phyloP scores from a whole-genome alignment of 2,888 invertebrate genomes.

The Amphipyra berbera region DNA sequence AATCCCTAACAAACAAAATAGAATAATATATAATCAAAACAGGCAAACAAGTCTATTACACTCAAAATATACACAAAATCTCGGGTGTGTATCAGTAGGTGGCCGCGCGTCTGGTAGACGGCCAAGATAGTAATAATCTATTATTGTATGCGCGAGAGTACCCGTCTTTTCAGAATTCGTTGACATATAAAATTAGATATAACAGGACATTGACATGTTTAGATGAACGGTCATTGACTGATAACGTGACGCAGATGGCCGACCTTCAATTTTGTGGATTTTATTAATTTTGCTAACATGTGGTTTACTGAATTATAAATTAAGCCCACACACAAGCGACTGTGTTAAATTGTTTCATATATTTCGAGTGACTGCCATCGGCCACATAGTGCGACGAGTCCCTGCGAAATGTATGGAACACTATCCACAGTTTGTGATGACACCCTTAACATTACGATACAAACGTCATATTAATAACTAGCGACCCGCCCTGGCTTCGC shows the following conservation, averaged over 20 bases:
- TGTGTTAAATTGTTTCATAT: no score
- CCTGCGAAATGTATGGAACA: no score
- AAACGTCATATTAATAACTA: no score
- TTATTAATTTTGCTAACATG: background rate
- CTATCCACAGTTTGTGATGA: no score
- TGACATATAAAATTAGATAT: slow-evolving; percentile 26
- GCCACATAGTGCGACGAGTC: no score
- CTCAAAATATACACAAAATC: slow-evolving; percentile 10
- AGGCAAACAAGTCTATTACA: no score
- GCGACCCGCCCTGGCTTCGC: no score
- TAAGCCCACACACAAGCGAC: no score
- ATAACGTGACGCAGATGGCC: slow-evolving; percentile 28
- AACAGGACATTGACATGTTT: slow-evolving; percentile 36
- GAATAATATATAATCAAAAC: background rate
- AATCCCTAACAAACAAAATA: background rate
- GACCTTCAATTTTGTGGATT: slow-evolving; percentile 25
- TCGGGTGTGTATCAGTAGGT: slow-evolving; percentile 16
- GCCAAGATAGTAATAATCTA: slow-evolving; percentile 50
- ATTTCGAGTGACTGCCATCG: no score
- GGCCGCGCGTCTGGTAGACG: slow-evolving; percentile 38
- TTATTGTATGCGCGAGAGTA: slow-evolving; percentile 30
- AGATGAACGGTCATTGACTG: slow-evolving; percentile 46
- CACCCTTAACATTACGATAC: no score
- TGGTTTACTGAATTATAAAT: no score
- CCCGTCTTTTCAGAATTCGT: slow-evolving; percentile 27